phyloP scores from a whole-genome alignment of 1,140 invertebrate species.

The Drosophila serrata region DNA sequence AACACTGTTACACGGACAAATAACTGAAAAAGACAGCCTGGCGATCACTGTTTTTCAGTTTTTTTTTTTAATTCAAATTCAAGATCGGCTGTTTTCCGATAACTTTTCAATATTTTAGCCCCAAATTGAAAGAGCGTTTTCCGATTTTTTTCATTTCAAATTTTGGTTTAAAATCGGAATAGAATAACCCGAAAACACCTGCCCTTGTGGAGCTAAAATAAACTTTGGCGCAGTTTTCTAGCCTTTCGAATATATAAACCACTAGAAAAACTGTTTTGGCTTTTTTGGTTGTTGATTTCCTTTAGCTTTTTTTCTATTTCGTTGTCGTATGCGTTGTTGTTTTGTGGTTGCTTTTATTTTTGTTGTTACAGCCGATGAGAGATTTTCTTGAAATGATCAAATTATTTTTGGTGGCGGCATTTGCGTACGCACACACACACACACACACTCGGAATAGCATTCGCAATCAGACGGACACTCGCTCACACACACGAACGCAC shows the following conservation, averaged over 20 bases:
- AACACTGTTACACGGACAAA: conserved; percentile 3
- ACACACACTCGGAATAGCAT: conserved; percentile 25
- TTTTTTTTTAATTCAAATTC: neutral
- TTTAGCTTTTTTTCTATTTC: conserved; percentile 5
- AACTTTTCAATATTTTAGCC: conserved; percentile 7
- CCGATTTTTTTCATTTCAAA: conserved; percentile 2
- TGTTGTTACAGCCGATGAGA: conserved; percentile 39
- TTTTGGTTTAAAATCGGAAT: conserved; percentile 24
- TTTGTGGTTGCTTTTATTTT: conserved; percentile 18
- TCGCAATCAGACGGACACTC: conserved; percentile 39
- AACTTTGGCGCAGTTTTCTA: conserved; percentile 37
- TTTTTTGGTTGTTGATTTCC: conserved; percentile 13
- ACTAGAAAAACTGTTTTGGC: conserved; percentile 29
- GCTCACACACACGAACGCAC: conserved; percentile 14
- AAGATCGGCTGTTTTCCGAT: conserved; percentile 7
- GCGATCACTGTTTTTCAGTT: neutral
- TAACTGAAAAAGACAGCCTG: neutral
- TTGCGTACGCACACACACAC: conserved; percentile 33
- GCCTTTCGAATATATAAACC: conserved; percentile 31
- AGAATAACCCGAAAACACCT: conserved; percentile 30
- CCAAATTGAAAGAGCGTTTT: neutral
- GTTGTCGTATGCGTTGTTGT: neutral
- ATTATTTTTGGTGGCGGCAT: conserved; percentile 54
- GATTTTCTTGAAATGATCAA: conserved; percentile 38
- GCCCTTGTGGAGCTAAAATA: conserved; percentile 47